phyloP scores from a whole-genome alignment of 2,888 invertebrate genomes.

The Asteroscopus sphinx region DNA sequence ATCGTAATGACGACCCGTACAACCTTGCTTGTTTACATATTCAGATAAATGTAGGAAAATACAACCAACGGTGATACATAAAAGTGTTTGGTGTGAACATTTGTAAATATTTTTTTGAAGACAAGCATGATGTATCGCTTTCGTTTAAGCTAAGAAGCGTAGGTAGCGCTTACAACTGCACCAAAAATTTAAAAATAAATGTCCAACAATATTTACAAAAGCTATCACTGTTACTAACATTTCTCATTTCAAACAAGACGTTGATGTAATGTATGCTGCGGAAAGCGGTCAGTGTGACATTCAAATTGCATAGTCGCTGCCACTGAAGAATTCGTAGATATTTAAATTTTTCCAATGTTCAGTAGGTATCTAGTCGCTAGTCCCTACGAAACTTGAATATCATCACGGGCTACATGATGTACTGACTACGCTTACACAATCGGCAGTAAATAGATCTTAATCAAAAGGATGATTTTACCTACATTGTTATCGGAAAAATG shows the following conservation, averaged over 20 bases:
- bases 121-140: slow-evolving; percentile 28
- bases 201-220: slow-evolving; percentile 17
- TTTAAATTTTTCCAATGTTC: not conserved
- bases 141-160: slow-evolving; percentile 9
- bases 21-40: slow-evolving; percentile 44
- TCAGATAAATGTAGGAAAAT: slow-evolving; percentile 21
- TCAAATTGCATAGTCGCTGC: slow-evolving; percentile 16
- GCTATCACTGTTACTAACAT: slow-evolving; percentile 8
- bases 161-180: slow-evolving; percentile 10
- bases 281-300: slow-evolving; percentile 29
- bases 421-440: not conserved
- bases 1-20: slow-evolving; percentile 22
- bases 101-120: slow-evolving; percentile 31
- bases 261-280: slow-evolving; percentile 26
- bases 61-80: slow-evolving; percentile 7
- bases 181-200: slow-evolving; percentile 23
- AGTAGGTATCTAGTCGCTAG: not conserved
- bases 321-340: slow-evolving; percentile 2
- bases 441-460: too few species aligned
- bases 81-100: slow-evolving; percentile 20
- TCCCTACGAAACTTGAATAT: not conserved
- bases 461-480: too few species aligned
- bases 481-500: too few species aligned
- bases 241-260: slow-evolving; percentile 19
- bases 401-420: not conserved